Evolutionary conservation across 1,140 invertebrate species (phyloP).

Genomic region (Diprion similis): DNA sequence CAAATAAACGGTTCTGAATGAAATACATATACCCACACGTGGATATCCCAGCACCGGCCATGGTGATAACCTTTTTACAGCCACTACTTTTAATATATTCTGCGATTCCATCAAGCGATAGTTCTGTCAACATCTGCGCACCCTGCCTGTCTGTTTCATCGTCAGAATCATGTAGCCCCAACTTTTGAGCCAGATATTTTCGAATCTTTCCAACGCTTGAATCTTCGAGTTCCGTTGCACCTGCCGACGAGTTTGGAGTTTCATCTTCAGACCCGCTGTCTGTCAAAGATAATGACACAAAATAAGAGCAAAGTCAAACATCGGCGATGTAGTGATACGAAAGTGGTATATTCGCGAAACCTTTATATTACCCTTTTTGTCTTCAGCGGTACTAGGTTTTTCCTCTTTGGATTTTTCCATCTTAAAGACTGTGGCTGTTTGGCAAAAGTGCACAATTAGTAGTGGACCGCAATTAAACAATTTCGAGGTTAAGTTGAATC

Average conservation of each 20-base stretch:
- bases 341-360: not conserved
- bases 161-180: slow-evolving; percentile 37
- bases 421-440: not conserved
- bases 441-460: not conserved
- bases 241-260: not conserved
- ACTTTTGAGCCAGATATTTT: slow-evolving; percentile 45
- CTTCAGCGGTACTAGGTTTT: not conserved
- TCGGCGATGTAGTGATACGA: not conserved
- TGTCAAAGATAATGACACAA: not conserved
- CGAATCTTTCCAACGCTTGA: slow-evolving; percentile 46
- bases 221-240: slow-evolving; percentile 14
- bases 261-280: not conserved
- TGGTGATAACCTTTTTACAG: slow-evolving; percentile 88
- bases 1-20: not conserved
- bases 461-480: no score
- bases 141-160: slow-evolving; percentile 17
- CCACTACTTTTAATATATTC: slow-evolving; percentile 76
- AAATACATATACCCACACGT: slow-evolving; percentile 74
- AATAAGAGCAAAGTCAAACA: not conserved
- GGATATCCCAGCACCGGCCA: slow-evolving; percentile 95
- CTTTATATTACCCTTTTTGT: not conserved
- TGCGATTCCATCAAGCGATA: slow-evolving; percentile 72
- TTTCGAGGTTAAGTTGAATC: not conserved
- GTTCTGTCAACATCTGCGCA: slow-evolving; percentile 47
- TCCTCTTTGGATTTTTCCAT: not conserved